Percentiles rank a stretch among this genome's conserved stretches.
Conservation (phyloP, 2,113 vertebrate species). For the Psephotus haematonotus region DNA sequence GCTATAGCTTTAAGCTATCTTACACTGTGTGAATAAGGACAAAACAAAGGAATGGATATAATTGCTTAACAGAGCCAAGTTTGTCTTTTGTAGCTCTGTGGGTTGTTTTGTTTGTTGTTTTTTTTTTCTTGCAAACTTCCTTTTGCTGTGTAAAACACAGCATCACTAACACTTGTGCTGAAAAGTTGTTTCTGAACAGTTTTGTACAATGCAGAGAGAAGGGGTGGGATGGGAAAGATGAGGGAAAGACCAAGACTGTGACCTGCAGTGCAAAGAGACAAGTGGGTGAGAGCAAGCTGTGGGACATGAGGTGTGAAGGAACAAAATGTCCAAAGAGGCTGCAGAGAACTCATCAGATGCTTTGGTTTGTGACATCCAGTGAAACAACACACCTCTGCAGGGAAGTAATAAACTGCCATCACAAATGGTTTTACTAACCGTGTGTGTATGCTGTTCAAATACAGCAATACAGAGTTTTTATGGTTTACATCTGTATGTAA, state of each 20-base stretch:
- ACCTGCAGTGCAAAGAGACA: background rate
- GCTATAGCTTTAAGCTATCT: background rate
- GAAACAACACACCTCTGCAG: background rate
- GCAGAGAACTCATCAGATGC: no score
- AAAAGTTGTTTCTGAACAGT: background rate
- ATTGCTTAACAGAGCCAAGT: background rate
- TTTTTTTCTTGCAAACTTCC: background rate
- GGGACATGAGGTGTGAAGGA: background rate
- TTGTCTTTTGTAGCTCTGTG: background rate
- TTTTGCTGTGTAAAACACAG: background rate
- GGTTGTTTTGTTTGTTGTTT: no score
- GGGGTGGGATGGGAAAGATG: background rate
- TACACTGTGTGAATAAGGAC: background rate
- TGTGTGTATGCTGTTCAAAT: background rate
- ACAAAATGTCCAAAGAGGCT: background rate
- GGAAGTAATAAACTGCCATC: background rate
- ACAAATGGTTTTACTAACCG: accelerated
- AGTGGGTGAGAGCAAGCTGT: background rate
- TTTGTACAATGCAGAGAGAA: background rate
- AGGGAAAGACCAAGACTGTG: background rate
- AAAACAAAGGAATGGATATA: background rate
- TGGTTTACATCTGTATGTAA: background rate
- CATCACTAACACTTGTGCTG: background rate
- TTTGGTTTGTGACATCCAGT: background rate
- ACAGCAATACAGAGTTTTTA: background rate